Evolutionary conservation across 2,113 vertebrate species (phyloP), one percentile per base, ranked within the genome.

Genomic region (Pelecanus crispus): DNA sequence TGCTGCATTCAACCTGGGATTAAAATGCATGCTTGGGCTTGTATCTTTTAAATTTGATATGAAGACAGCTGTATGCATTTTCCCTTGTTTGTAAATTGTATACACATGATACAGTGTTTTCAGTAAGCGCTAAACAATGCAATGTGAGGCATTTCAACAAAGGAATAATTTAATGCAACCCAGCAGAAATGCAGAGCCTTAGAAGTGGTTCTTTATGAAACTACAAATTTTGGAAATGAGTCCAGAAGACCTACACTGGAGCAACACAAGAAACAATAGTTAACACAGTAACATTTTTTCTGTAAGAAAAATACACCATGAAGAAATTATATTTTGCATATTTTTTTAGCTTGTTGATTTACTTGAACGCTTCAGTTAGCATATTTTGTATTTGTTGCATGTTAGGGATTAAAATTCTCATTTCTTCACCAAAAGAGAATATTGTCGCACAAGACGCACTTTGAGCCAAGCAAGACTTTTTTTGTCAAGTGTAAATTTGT

Each of bases 51-150:
- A 83, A 96, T 97, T 92, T 96, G 94, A 97, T 97, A 97, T 82
- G 93, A 95, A 96, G 94, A 93, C 93, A 97, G 97, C 95, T 97
- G 96, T 93, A 92, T 92, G 92, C 82, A 62, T 97, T 97, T 95
- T 94, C 88, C 87, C 71, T 95, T 67, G 36, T 96, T 97, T 96
- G 96, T 95, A 95, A 97, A 97, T 97, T 92, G 96, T 81, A 70
- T 96, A 93, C 97, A 96, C 94, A 97, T 92, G 95, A 95, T 95
- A 92, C 44, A 4, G 72, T 95, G 96, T 95, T 97, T 97, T 98
- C 96, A 97, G 97, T 97, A 96, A 98, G 94, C 61, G 2, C 96
- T 97, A 97, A 98, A 96, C 95, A 95, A 97, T 96, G 92, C 97
- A 97, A 95, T 97, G 96, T 97, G 97, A 94, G 94, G 87, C 77